phyloP scores from a whole-genome alignment of 2,113 vertebrate genomes.

The Rhinoptilus africanus region DNA sequence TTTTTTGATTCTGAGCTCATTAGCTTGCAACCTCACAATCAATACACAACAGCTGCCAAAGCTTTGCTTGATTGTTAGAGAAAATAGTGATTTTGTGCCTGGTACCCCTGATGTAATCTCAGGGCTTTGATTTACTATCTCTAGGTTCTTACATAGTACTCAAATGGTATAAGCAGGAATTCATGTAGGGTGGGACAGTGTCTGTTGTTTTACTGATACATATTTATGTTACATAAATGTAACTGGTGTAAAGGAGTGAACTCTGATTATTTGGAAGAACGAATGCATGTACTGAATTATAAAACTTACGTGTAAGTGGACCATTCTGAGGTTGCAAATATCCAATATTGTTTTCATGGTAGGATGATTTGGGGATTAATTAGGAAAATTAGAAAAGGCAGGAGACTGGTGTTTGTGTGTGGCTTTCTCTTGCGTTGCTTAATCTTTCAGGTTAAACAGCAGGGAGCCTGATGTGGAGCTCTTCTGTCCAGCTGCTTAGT shows the following conservation, averaged over 20 bases:
- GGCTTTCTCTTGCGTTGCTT: not conserved
- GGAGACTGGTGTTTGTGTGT: not conserved
- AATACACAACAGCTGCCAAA: not conserved
- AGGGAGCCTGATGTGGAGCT: not conserved
- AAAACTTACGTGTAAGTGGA: not conserved
- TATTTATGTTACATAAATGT: not conserved
- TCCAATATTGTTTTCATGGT: not conserved
- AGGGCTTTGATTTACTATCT: not conserved
- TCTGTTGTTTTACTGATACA: not conserved
- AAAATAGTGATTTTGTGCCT: not conserved
- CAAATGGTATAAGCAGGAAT: not conserved
- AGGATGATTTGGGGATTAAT: not conserved
- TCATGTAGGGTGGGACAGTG: not conserved
- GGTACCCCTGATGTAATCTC: not conserved
- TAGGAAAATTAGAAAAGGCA: not conserved
- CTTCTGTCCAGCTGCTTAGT: not conserved
- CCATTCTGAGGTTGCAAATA: not conserved
- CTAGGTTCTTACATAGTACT: not conserved
- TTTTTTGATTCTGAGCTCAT: not conserved
- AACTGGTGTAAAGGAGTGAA: not conserved
- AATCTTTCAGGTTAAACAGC: not conserved
- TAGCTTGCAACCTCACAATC: not conserved
- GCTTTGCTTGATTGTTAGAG: not conserved
- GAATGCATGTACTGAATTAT: not conserved
- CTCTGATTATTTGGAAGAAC: not conserved